Base-by-base conservation (phyloP, 2,888 invertebrate species). In the Prosapia bicincta region DNA sequence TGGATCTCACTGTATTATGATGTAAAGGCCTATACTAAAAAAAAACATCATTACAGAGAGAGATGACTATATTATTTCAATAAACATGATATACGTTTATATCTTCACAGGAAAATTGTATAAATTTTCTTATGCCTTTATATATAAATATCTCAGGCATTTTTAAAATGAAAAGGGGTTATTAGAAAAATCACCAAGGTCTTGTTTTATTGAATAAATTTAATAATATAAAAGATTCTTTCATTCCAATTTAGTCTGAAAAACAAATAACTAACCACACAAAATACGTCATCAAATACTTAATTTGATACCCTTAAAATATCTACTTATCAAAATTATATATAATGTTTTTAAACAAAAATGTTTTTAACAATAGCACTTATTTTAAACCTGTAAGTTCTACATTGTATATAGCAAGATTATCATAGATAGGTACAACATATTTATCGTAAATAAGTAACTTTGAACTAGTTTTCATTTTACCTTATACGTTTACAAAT, bases 391-490 rank as follows among this genome's bases (percentile, higher is more conserved):
- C n/a, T n/a, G n/a, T n/a, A n/a, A n/a, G n/a, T n/a, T n/a, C n/a
- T n/a, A n/a, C n/a, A n/a, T n/a, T n/a, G n/a, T n/a, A 54, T 54
- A 3, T 54, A 54, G 20, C 20, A 54, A 54, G 54, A 54, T 20
- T 54, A 20, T 54, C 38, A 13, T 38, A 6, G 38, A 20, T 54
- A 30, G 54, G 20, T 20, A 54, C 54, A 54, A 54, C 9, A 54
- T 20, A 54, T 5, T 54, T 54, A 54, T 10, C n/a, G 5, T 20
- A 20, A 54, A 54, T 54, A 20, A 20, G 20, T 54, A 54, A 9
- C 86, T 82, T 0, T 87, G 79, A 84, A 84, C 26, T 20, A 54
- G 5, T 54, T 54, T 20, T 20, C 54, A 54, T 3, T 54, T 54
- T 54, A 54, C 54, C 54, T 54, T 54, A n/a, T 20, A 13, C 2